Conservation (phyloP, 1,140 invertebrate species). For the Drosophila quadrilineata region DNA sequence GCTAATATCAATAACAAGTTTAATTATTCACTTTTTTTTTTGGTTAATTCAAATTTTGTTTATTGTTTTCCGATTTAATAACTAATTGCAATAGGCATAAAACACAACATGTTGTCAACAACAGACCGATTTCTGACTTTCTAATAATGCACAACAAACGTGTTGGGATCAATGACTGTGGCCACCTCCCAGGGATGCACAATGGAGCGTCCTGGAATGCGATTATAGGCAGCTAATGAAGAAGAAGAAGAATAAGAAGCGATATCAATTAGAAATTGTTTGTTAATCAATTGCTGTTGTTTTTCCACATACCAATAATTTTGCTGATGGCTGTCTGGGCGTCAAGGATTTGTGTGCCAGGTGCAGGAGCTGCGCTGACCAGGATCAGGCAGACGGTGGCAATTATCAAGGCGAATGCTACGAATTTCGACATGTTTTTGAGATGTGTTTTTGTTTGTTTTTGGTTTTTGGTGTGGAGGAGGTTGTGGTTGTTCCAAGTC, state of each 20-base stretch:
- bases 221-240: conserved; percentile 57
- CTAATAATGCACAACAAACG: conserved; percentile 46
- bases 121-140: not conserved
- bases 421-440: conserved; percentile 54
- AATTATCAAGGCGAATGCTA: conserved; percentile 36
- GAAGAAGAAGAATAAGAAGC: not conserved
- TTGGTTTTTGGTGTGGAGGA: conserved; percentile 3
- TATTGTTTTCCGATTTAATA: conserved; percentile 20
- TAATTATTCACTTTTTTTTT: not conserved
- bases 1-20: conserved; percentile 5
- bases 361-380: conserved; percentile 48
- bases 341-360: conserved; percentile 44
- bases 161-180: conserved; percentile 62
- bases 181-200: conserved; percentile 63
- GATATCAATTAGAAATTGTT: not conserved
- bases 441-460: no score
- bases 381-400: conserved; percentile 39
- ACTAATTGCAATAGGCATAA: conserved; percentile 25
- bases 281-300: not conserved
- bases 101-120: conserved; percentile 29
- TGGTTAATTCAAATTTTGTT: conserved; percentile 10
- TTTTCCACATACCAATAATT: conserved; percentile 61
- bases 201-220: conserved; percentile 50
- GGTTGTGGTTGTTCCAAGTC: conserved; percentile 32
- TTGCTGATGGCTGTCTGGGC: conserved; percentile 63